These are phyloP conservation scores for Matsumyia berberina DNA, from an alignment of 2,888 invertebrate genomes.

Conservation along the genomic window DNA sequence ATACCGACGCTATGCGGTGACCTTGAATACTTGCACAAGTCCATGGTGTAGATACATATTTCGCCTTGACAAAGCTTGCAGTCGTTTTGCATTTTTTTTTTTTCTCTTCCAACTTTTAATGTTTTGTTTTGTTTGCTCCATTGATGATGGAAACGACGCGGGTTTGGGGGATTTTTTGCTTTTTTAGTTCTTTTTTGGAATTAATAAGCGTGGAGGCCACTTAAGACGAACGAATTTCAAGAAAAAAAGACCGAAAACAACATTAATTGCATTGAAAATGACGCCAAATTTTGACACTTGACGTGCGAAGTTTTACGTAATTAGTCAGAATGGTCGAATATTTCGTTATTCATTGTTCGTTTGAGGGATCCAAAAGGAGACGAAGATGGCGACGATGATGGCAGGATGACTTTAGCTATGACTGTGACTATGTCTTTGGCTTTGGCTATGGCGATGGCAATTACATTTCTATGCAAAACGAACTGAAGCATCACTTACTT, in stretches of 20 bases:
- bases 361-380: neutral
- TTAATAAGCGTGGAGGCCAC: conserved; percentile 18
- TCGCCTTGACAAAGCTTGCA: conserved; percentile 68
- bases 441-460: too few species aligned
- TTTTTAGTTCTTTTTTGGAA: conserved; percentile 11
- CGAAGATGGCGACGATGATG: neutral
- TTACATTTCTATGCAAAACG: too few species aligned
- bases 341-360: conserved; percentile 2
- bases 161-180: neutral
- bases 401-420: neutral
- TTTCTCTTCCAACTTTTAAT: conserved; percentile 30
- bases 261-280: conserved; percentile 42
- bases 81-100: conserved; percentile 37
- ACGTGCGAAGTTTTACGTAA: neutral
- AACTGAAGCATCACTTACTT: conserved; percentile 13
- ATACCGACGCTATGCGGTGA: conserved; percentile 57
- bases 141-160: neutral
- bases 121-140: conserved; percentile 35
- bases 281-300: conserved; percentile 36
- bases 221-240: neutral
- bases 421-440: too few species aligned
- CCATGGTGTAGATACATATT: conserved; percentile 68
- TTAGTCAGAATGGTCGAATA: conserved; percentile 10
- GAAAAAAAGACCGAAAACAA: too few species aligned
- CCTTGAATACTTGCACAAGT: conserved; percentile 70